Percentiles rank a stretch among this genome's conserved stretches.
Conservation (phyloP, 2,113 vertebrate genomes). For the Dipodomys stephensi region DNA sequence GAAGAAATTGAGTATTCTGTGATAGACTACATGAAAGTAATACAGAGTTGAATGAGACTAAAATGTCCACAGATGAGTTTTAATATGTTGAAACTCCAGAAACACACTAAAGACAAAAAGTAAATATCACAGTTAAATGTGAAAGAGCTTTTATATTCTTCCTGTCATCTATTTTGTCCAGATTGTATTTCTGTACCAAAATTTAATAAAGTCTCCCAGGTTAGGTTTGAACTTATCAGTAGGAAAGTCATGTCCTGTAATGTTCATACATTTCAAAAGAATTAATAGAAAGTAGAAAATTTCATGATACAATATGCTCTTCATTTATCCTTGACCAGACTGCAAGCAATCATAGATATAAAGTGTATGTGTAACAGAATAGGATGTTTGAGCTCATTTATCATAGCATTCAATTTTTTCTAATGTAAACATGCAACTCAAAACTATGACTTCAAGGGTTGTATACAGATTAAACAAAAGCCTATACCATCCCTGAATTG, state of each 20-base stretch:
- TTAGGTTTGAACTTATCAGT: neutral
- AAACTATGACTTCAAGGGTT: neutral
- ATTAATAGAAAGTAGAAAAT: conserved; percentile 27
- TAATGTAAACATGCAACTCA: neutral
- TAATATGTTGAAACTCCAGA: neutral
- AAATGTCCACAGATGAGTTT: neutral
- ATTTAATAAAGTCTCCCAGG: neutral
- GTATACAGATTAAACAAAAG: conserved; percentile 14
- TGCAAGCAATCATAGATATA: neutral
- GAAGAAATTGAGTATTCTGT: neutral
- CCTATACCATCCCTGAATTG: neutral
- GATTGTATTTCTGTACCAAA: neutral
- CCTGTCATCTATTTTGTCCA: neutral
- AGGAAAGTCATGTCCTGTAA: neutral
- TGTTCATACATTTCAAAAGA: conserved; percentile 21
- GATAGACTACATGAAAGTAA: neutral
- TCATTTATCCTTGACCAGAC: neutral
- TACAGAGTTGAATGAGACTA: neutral
- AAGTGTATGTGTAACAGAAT: neutral
- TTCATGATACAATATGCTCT: neutral
- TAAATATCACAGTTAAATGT: neutral
- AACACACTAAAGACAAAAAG: neutral
- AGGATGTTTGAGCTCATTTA: neutral
- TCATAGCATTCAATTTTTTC: conserved; percentile 2
- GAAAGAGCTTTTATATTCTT: neutral